phyloP scores from a whole-genome alignment of 2,113 vertebrate genomes.

The Cynopterus brachyotis region DNA sequence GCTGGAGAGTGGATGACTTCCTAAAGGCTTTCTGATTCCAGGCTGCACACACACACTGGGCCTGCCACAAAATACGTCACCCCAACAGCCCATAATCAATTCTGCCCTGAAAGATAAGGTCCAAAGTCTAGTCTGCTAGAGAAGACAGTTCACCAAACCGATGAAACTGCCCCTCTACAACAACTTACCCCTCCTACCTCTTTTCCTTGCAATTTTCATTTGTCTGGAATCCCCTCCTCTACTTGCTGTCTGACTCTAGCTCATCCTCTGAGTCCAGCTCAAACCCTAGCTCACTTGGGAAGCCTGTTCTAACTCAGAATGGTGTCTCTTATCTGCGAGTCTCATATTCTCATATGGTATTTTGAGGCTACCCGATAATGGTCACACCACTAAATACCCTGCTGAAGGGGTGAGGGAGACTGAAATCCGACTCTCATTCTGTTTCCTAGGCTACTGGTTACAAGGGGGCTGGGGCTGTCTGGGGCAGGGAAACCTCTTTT shows the following conservation, averaged over 20 bases:
- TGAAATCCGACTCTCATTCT: not conserved
- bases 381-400: not conserved
- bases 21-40: not conserved
- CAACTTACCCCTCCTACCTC: not conserved
- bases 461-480: too few relatives aligned
- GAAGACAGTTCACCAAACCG: not conserved
- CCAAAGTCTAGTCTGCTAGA: not conserved
- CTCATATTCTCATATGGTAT: rapidly evolving
- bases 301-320: not conserved
- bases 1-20: not conserved
- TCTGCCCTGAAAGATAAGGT: not conserved
- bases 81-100: too few relatives aligned
- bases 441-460: not conserved
- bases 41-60: not conserved
- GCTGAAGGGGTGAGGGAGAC: not conserved
- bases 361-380: not conserved
- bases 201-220: not conserved
- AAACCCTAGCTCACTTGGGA: not conserved
- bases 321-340: not conserved
- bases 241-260: rapidly evolving
- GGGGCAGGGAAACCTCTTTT: not conserved
- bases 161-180: not conserved
- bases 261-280: not conserved
- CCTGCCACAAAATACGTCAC: not conserved
- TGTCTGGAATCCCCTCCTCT: not conserved